These are phyloP conservation scores for Pelecanus crispus DNA, from an alignment of 2,113 vertebrate genomes.

Conservation along the genomic window DNA sequence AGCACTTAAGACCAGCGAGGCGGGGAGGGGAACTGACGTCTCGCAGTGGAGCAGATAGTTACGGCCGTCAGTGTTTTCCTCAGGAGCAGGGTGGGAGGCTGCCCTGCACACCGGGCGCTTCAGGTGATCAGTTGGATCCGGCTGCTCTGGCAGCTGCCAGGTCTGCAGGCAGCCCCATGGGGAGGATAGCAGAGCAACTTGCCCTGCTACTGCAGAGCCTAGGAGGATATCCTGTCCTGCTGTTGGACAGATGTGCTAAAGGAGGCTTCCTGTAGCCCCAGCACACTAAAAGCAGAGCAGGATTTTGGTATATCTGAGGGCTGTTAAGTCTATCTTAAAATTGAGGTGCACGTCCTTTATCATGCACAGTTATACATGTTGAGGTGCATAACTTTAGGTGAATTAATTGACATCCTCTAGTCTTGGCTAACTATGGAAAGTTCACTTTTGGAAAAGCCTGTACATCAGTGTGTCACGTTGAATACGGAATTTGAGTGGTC, in stretches of 20 bases:
- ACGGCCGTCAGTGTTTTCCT: accelerated
- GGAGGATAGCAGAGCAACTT: neutral
- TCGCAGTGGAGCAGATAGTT: neutral
- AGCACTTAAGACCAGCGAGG: neutral
- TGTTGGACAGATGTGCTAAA: neutral
- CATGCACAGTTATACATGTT: accelerated
- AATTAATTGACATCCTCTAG: neutral
- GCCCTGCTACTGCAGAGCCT: neutral
- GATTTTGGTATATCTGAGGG: neutral
- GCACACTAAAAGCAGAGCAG: neutral
- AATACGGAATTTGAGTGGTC: neutral
- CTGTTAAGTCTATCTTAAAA: neutral
- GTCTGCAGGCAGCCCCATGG: neutral
- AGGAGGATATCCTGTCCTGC: neutral
- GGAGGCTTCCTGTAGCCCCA: neutral
- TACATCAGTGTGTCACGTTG: neutral
- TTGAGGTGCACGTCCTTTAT: neutral
- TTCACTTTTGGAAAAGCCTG: neutral
- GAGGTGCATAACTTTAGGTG: neutral
- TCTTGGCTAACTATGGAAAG: neutral
- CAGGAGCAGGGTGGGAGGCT: neutral
- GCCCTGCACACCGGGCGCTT: neutral
- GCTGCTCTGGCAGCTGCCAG: neutral
- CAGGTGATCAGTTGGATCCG: neutral
- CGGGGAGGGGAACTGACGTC: neutral